Evolutionary conservation across 2,888 invertebrate species (phyloP), one percentile per base, ranked within the genome.

Genomic region (Drosophila demipolita): DNA sequence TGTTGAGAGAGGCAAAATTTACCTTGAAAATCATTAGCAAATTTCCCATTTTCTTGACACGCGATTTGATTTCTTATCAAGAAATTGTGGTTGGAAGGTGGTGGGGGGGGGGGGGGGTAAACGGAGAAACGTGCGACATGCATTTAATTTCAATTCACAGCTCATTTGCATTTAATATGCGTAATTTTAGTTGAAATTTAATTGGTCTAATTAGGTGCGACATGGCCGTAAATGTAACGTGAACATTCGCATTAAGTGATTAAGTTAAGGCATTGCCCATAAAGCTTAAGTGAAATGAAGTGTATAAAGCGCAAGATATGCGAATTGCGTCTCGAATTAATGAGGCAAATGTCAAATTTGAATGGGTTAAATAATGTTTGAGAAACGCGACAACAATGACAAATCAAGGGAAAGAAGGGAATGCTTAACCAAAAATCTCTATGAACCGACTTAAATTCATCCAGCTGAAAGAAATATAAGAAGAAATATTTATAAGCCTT

Each of bases 141-240:
- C 77, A 76, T 67, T 76, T 72, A 60, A 76, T 64, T 76, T 76
- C 33, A 57, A 77, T 65, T 65, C 49, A 12, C 55, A 67, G 58
- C 60, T 76, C 52, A 76, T 73, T 77, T 77, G 62, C 77, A 77
- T 73, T 76, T 76, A 77, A 70, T 73, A 55, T 26, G 54, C 29
- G 69, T 50, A 65, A 67, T 74, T 69, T 70, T 63, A 59, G 61
- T 58, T 64, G 38, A 76, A 67, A 73, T 83, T 73, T 83, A 83
- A 83, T 85, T 83, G 85, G 66, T 33, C 80, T 78, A 85, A 83
- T 83, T 83, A 78, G 75, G 66, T 74, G 85, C 65, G 74, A 81
- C 77, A 75, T 74, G 78, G 75, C 76, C 60, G 63, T 83, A 75
- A 80, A 78, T 63, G 72, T 73, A 54, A 70, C 54, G 53, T 60